phyloP scores from a whole-genome alignment of 2,888 invertebrate genomes.

The Agriopis marginaria region DNA sequence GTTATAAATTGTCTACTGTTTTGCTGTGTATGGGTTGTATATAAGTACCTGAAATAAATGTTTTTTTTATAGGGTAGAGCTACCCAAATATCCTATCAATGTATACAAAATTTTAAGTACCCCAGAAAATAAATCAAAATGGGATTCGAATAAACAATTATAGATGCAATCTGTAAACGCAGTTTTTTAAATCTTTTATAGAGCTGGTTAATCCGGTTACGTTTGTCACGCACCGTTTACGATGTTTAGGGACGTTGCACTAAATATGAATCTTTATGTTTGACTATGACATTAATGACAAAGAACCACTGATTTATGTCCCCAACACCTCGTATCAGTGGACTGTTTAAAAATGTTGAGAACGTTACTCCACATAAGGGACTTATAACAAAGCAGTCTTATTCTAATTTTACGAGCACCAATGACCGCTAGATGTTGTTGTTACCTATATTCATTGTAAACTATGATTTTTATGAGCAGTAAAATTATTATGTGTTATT shows the following conservation, averaged over 20 bases:
- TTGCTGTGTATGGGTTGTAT: too few species aligned
- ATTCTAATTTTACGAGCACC: constrained; percentile 66
- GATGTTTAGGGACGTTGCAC: constrained; percentile 62
- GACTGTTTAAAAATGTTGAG: constrained; percentile 54
- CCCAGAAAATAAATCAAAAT: constrained; percentile 11
- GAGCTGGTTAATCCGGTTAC: constrained; percentile 63
- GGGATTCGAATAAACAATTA: constrained; percentile 81
- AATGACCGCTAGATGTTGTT: constrained; percentile 47
- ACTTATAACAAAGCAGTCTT: constrained; percentile 66
- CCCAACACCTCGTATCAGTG: constrained; percentile 65
- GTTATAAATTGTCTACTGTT: too few species aligned
- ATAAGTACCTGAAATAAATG: too few species aligned
- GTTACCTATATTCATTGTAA: constrained; percentile 44
- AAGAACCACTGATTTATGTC: constrained; percentile 79
- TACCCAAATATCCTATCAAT: not conserved
- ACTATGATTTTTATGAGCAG: constrained; percentile 42
- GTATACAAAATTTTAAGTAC: not conserved
- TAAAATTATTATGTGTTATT: constrained; percentile 38
- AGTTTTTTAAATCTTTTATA: constrained; percentile 65
- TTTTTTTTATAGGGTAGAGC: too few species aligned
- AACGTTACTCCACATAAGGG: constrained; percentile 54
- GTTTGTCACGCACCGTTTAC: constrained; percentile 68
- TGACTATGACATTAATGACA: constrained; percentile 83
- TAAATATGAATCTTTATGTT: constrained; percentile 83
- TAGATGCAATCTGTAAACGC: constrained; percentile 77